These are phyloP conservation scores for Coptodon bakossiorum DNA, from an alignment of 2,113 vertebrate genomes.

Conservation along the genomic window DNA sequence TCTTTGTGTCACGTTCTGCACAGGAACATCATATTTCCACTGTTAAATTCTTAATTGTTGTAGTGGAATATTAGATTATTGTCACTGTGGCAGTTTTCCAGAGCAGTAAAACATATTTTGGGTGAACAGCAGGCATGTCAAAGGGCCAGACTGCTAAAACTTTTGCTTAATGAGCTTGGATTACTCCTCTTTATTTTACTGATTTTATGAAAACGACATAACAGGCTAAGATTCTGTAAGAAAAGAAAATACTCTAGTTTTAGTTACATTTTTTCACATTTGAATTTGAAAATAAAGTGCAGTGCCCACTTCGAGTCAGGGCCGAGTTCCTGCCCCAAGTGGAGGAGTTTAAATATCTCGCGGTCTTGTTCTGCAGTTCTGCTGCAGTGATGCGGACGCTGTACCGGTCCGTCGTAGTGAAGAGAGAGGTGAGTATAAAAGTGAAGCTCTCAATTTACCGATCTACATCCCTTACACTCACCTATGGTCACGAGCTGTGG, in stretches of 20 bases:
- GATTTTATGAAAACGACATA: neutral
- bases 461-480: neutral
- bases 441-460: neutral
- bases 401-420: accelerated
- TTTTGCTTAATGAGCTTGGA: neutral
- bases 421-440: neutral
- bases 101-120: neutral
- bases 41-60: neutral
- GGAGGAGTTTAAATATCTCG: neutral
- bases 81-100: neutral
- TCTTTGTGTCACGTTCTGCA: neutral
- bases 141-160: neutral
- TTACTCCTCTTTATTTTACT: neutral
- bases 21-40: neutral
- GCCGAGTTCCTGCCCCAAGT: neutral
- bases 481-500: neutral
- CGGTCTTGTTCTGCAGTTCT: neutral
- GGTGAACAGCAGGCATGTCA: neutral
- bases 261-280: neutral
- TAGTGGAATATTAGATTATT: neutral
- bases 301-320: neutral
- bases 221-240: neutral
- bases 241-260: neutral
- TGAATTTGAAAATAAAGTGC: neutral
- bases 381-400: neutral